Conservation (phyloP, 2,888 invertebrate species). For the Xanthia togata region DNA sequence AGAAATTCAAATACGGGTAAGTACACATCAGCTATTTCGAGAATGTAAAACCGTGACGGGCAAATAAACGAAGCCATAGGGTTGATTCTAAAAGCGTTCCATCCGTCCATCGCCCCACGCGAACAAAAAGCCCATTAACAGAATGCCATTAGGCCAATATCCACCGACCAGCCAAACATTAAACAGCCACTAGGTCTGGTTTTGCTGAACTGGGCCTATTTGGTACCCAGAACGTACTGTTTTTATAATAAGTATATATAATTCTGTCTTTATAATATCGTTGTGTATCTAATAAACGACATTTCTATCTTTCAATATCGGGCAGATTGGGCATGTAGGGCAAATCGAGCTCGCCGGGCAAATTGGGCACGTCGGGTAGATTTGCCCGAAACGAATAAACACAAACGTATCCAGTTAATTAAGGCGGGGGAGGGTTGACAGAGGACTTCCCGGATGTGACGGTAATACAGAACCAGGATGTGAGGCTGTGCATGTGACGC, state of each 20-base stretch:
- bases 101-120: not conserved
- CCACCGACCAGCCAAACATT: slow-evolving; percentile 2
- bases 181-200: not conserved
- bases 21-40: slow-evolving; percentile 36
- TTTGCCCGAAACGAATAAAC: slow-evolving; percentile 19
- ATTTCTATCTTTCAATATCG: not conserved
- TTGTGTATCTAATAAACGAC: not conserved
- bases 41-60: slow-evolving; percentile 28
- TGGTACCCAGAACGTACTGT: too few relatives aligned
- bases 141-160: slow-evolving; percentile 17
- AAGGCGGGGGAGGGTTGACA: slow-evolving; percentile 35
- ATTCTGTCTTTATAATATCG: too few relatives aligned
- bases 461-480: slow-evolving; percentile 34
- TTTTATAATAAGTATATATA: not conserved
- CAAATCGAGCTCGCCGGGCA: not conserved
- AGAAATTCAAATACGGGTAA: slow-evolving; percentile 34
- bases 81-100: slow-evolving; percentile 41
- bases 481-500: slow-evolving; percentile 3
- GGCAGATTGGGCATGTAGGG: not conserved
- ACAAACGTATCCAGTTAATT: slow-evolving; percentile 44
- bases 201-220: too few relatives aligned
- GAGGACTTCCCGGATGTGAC: slow-evolving; percentile 43
- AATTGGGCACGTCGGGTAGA: not conserved
- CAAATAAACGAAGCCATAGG: slow-evolving; percentile 40
- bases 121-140: slow-evolving; percentile 34